These are phyloP conservation scores for Piprites chloris DNA, from an alignment of 2,113 vertebrate genomes.

Conservation along the genomic window DNA sequence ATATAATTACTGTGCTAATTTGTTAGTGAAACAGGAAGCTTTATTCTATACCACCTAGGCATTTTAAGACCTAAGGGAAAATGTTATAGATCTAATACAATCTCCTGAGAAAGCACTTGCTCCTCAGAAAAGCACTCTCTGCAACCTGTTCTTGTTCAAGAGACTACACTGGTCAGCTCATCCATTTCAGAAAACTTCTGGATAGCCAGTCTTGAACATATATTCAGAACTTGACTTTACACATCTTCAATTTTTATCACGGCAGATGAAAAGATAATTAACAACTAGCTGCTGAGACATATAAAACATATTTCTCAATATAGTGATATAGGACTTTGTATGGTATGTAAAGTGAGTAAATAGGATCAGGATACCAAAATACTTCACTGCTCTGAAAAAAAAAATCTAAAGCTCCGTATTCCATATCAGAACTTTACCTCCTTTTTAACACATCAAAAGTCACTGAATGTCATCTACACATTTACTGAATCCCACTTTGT, in stretches of 20 bases:
- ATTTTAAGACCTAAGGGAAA: background rate
- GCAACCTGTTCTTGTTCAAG: background rate
- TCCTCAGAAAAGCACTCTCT: background rate
- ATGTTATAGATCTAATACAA: background rate
- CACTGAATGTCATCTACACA: background rate
- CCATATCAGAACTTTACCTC: background rate
- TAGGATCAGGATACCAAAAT: background rate
- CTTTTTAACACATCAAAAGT: background rate
- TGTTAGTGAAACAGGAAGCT: background rate
- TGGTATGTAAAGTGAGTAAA: background rate
- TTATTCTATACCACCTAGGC: background rate
- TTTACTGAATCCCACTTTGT: background rate
- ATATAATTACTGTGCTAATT: background rate
- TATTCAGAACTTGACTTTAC: background rate
- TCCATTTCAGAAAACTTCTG: background rate
- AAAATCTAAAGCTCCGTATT: background rate
- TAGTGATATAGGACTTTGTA: background rate
- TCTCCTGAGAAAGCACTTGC: background rate
- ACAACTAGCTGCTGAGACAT: background rate
- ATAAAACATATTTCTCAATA: background rate
- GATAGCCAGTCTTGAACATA: fast-evolving
- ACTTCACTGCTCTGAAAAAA: background rate
- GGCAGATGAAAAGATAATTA: background rate
- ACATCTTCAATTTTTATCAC: background rate
- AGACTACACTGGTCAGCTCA: background rate